Percentiles rank a stretch among this genome's conserved stretches.
Conservation (phyloP, 2,113 vertebrate genomes). For the Oceanodroma tethys region DNA sequence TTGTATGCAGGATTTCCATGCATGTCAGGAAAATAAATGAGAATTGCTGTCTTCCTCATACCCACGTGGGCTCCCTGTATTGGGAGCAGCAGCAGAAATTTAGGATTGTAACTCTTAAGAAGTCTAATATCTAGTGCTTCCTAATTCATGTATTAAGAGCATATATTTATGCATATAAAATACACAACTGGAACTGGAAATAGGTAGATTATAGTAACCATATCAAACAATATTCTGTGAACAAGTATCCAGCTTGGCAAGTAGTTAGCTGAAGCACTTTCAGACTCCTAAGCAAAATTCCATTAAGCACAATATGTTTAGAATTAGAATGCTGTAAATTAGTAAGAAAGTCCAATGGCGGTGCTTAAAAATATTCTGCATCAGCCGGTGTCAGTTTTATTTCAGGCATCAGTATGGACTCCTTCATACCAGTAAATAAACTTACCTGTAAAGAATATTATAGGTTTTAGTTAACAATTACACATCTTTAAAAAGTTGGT, state of each 20-base stretch:
- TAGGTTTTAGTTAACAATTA: neutral
- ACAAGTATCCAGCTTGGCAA: neutral
- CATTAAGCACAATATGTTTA: neutral
- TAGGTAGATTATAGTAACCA: neutral
- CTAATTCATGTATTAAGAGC: neutral
- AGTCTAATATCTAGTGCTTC: neutral
- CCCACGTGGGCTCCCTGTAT: fast-evolving
- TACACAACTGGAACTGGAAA: neutral
- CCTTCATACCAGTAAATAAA: neutral
- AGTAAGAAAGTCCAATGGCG: neutral
- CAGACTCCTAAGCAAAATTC: neutral
- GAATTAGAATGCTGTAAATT: neutral
- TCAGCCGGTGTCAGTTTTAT: neutral
- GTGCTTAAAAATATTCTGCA: neutral
- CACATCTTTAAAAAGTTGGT: neutral
- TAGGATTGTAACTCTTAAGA: neutral
- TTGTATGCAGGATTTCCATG: neutral
- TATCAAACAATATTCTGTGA: neutral
- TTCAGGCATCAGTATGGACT: neutral
- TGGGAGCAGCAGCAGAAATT: neutral
- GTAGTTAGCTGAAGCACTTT: neutral
- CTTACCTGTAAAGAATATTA: neutral
- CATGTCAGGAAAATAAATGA: neutral
- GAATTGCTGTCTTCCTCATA: neutral
- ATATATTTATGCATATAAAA: neutral